A percentile compares a stretch with the other conserved stretches of the same genome.
Conservation (phyloP, 1,140 invertebrate genomes). For the Ericerus pela region DNA sequence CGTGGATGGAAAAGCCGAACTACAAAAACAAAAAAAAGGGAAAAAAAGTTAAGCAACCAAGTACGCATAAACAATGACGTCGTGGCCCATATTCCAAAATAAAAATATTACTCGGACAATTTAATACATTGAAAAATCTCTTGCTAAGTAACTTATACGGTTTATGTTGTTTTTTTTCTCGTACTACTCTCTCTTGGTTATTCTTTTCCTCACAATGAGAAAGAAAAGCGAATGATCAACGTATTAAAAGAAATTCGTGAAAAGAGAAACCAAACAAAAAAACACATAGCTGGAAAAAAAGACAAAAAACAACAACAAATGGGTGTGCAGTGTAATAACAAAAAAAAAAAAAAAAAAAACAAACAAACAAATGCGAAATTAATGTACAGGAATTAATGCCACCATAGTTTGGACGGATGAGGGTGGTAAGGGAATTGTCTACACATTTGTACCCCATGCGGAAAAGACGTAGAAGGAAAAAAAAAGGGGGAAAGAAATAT, state of each 20-base stretch:
- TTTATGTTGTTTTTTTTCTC: too few species aligned
- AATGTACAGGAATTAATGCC: constrained; percentile 11
- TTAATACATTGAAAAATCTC: constrained; percentile 11
- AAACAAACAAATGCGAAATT: too few species aligned
- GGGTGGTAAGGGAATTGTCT: neutral
- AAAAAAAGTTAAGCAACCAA: too few species aligned
- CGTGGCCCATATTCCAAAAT: too few species aligned
- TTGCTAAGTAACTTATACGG: constrained; percentile 7
- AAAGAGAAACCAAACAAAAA: neutral
- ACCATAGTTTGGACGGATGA: neutral
- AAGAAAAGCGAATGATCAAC: constrained; percentile 3
- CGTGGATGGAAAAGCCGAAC: too few species aligned
- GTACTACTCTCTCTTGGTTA: too few species aligned
- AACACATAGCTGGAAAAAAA: too few species aligned
- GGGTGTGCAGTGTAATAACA: too few species aligned
- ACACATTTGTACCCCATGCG: neutral
- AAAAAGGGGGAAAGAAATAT: neutral
- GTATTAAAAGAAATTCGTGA: neutral
- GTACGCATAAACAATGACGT: too few species aligned
- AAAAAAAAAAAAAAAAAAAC: too few species aligned
- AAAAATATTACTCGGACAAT: constrained; percentile 9
- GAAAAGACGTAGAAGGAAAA: neutral
- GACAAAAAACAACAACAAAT: too few species aligned
- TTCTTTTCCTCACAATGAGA: constrained; percentile 1
- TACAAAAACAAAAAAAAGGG: too few species aligned